A percentile compares a stretch with the other conserved stretches of the same genome.
Conservation (phyloP, 2,113 vertebrate genomes). For the Calonectris borealis region DNA sequence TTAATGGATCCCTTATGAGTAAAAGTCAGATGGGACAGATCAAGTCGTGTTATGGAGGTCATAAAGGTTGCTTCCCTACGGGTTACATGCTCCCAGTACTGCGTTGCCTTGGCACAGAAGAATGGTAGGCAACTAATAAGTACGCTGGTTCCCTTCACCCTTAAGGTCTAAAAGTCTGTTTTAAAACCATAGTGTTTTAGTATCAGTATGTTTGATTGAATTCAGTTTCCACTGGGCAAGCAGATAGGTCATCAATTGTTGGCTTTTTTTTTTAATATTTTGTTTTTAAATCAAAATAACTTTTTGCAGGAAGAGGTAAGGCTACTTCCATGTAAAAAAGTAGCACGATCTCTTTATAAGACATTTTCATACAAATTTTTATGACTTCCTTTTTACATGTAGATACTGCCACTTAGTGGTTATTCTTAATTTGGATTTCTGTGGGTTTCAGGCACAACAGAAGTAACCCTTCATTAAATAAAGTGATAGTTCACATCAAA, state of each 20-base stretch:
- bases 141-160: not conserved
- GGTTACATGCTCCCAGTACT: not conserved
- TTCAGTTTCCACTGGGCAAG: not conserved
- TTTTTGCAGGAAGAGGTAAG: not conserved
- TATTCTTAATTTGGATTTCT: not conserved
- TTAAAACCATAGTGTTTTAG: not conserved
- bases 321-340: not conserved
- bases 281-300: not conserved
- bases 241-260: not conserved
- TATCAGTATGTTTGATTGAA: not conserved
- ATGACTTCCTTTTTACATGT: not conserved
- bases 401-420: conserved; percentile 57
- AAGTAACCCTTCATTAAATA: not conserved
- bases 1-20: not conserved
- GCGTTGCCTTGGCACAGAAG: not conserved
- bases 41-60: not conserved
- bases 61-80: not conserved
- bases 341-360: not conserved
- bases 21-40: not conserved
- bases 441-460: not conserved
- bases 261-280: not conserved
- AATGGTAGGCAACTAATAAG: not conserved
- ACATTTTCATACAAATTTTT: not conserved
- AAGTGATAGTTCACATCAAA: not conserved
- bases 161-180: not conserved